Base-by-base conservation (phyloP, 2,797 vertebrate species). In the Luscinia megarhynchos region DNA sequence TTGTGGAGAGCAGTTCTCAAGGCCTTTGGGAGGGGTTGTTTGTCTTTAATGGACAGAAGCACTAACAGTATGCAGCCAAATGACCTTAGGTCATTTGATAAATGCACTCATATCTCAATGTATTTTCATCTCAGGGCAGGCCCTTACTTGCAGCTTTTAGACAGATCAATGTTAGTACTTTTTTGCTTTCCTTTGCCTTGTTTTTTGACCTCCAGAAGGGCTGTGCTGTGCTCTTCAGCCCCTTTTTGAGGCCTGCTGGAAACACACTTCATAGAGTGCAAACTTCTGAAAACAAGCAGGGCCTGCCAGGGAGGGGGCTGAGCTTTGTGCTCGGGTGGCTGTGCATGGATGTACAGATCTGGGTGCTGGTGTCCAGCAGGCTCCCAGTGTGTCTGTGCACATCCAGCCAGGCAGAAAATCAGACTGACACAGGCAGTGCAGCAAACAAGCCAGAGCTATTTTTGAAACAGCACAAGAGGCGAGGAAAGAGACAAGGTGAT, bases 381-480 rank as follows among this genome's bases (percentile, higher is more conserved):
- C 83, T 67, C 24, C 8, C 3, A 83, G 82, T 67, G 32, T 84
- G 91, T 82, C 88, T 96, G 73, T 89, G 62, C 76, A 34, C 63
- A 75, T 68, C 69, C 72, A 84, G 43, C 77, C 89, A 85, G 94
- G 95, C 90, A 89, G 63, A 59, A 96, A 95, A 96, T 97, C 90
- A 74, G 15, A 34, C 84, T 97, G 94, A 96, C 96, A 93, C 22
- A 72, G 93, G 93, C 77, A 8, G 73, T 24, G n/a, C 92, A 86
- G 86, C 92, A 94, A 94, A 93, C 89, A 58, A 93, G 87, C 59
- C 82, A 68, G 73, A 90, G 79, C 90, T 97, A 84, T 93, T 96
- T 97, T 94, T 92, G 90, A 89, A 96, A 84, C 79, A 5, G 84
- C 80, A 74, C 68, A 91, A 90, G 93, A 91, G 78, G 76, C 22